phyloP scores from a whole-genome alignment of 2,113 vertebrate species.

The Gymnarchus niloticus region DNA sequence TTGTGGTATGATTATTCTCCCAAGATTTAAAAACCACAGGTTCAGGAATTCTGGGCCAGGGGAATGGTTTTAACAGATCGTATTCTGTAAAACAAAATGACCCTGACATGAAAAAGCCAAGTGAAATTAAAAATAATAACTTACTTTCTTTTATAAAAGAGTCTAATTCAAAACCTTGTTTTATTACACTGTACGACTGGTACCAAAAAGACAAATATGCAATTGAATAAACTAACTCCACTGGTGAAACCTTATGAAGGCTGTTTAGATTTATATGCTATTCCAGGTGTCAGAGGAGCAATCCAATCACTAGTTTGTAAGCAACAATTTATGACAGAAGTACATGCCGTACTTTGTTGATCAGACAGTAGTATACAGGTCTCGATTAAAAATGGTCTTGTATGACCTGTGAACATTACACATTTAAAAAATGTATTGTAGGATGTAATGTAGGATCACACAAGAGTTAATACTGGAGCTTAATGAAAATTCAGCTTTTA shows the following conservation, averaged over 20 bases:
- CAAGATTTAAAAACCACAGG: background rate
- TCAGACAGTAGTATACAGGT: background rate
- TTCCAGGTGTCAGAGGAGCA: background rate
- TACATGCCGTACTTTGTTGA: background rate
- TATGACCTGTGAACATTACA: background rate
- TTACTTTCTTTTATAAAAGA: background rate
- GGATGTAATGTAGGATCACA: background rate
- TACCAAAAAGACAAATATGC: background rate
- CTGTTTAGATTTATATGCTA: background rate
- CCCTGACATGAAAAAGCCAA: background rate
- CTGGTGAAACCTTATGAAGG: background rate
- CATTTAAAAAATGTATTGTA: background rate
- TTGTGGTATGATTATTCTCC: background rate
- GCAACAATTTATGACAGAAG: background rate
- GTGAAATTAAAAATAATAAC: background rate
- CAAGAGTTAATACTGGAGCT: background rate
- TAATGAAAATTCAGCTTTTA: background rate
- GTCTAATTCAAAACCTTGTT: constrained; percentile 8
- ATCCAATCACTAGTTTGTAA: background rate
- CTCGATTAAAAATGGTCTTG: background rate
- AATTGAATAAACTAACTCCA: background rate
- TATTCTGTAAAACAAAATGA: background rate
- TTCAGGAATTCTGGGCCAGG: background rate
- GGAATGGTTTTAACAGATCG: background rate
- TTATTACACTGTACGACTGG: background rate